These are phyloP conservation scores for Smittia sp. DNA, from an alignment of 2,888 invertebrate genomes.

Conservation along the genomic window DNA sequence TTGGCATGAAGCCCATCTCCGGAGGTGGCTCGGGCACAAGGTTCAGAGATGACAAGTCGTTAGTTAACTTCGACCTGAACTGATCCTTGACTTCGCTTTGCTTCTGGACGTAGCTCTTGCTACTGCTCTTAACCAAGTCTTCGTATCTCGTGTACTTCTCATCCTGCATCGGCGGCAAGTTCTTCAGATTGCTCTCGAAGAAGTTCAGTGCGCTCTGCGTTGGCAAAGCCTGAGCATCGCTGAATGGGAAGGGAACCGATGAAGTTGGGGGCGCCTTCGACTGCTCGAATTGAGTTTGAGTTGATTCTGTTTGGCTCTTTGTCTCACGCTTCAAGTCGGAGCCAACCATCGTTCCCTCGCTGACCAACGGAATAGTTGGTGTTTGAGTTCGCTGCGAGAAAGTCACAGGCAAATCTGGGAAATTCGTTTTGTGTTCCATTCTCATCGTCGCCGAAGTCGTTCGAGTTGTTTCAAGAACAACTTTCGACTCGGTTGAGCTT, in stretches of 20 bases:
- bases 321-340: slow-evolving; percentile 43
- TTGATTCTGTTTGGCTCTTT: slow-evolving; percentile 45
- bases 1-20: slow-evolving; percentile 64
- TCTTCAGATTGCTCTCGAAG: slow-evolving; percentile 64
- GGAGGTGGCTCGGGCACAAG: slow-evolving; percentile 69
- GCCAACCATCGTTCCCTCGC: slow-evolving; percentile 40
- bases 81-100: slow-evolving; percentile 22
- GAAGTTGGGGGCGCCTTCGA: background rate
- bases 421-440: slow-evolving; percentile 53
- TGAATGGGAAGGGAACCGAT: slow-evolving; percentile 24
- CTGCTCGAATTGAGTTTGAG: slow-evolving; percentile 45
- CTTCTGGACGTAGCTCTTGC: slow-evolving; percentile 21
- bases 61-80: slow-evolving; percentile 9
- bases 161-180: slow-evolving; percentile 51
- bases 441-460: slow-evolving; percentile 55
- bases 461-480: slow-evolving; percentile 54
- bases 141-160: slow-evolving; percentile 54
- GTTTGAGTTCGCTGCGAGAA: slow-evolving; percentile 43
- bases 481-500: slow-evolving; percentile 53
- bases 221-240: slow-evolving; percentile 41
- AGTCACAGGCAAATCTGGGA: slow-evolving; percentile 47
- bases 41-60: slow-evolving; percentile 50
- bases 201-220: slow-evolving; percentile 61
- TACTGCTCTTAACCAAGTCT: slow-evolving; percentile 44
- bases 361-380: slow-evolving; percentile 32